Conservation (phyloP, 2,888 invertebrate species). For the Pristionchus exspectatus region DNA sequence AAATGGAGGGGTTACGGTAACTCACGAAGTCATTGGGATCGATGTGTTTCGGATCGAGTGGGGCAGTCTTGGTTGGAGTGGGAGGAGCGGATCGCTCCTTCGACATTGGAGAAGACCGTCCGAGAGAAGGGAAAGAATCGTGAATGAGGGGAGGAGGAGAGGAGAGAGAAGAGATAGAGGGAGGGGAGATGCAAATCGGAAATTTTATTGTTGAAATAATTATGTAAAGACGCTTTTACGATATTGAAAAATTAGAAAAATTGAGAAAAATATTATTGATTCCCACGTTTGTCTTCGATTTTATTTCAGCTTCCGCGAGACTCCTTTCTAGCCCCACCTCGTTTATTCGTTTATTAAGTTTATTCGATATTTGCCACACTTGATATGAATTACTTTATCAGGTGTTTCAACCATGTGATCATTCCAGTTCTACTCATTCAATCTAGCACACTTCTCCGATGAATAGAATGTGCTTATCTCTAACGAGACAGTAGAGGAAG, state of each 20-base stretch:
- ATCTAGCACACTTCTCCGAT: not conserved
- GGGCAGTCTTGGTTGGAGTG: not conserved
- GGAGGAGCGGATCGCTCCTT: not conserved
- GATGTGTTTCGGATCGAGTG: not conserved
- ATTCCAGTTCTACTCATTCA: not conserved
- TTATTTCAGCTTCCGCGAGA: too few species aligned
- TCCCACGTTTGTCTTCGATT: too few species aligned
- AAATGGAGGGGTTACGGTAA: not conserved
- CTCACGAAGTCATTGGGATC: conserved; percentile 32
- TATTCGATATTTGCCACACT: too few species aligned
- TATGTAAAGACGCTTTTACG: not conserved
- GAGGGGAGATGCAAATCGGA: not conserved
- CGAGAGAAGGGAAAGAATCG: not conserved
- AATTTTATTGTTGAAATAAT: not conserved
- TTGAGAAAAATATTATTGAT: too few species aligned
- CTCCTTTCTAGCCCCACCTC: too few species aligned
- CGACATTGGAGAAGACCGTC: conserved; percentile 11
- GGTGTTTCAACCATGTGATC: not conserved
- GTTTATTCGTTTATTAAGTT: too few species aligned
- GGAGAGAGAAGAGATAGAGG: not conserved
- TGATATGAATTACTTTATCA: too few species aligned
- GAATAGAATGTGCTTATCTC: not conserved
- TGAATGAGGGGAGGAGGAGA: conserved; percentile 8
- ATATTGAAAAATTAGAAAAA: not conserved
- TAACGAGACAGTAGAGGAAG: not conserved